Percentiles rank a stretch among this genome's conserved stretches.
Evolutionary conservation across 2,888 invertebrate species (phyloP).

Genomic region (Erebia ligea): DNA sequence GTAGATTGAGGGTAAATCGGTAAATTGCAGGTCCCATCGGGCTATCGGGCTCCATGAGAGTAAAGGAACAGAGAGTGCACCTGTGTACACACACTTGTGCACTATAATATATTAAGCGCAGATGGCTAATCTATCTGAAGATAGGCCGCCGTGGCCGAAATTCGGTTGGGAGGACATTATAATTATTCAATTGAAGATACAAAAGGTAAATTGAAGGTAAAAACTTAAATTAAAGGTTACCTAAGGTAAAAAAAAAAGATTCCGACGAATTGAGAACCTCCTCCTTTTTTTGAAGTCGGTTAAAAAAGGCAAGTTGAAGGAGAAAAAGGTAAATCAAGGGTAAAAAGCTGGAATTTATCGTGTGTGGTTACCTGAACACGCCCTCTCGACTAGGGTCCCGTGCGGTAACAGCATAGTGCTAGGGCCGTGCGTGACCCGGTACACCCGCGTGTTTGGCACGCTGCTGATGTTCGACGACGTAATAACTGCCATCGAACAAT

Average conservation of each 20-base stretch:
- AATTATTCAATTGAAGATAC: background rate
- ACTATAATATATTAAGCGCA: too few species aligned
- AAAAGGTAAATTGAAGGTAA: background rate
- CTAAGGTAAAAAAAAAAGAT: too few species aligned
- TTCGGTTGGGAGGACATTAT: too few species aligned
- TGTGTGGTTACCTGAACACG: slow-evolving; percentile 52
- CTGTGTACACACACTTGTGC: too few species aligned
- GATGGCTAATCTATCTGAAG: too few species aligned
- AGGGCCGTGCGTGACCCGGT: slow-evolving; percentile 88
- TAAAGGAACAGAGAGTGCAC: too few species aligned
- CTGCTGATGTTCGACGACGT: slow-evolving; percentile 93
- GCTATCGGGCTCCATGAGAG: too few species aligned
- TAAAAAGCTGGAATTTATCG: background rate
- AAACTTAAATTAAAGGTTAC: background rate
- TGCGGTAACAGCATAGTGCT: slow-evolving; percentile 72
- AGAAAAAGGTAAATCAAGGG: background rate
- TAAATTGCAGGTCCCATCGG: too few species aligned
- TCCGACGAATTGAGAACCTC: too few species aligned
- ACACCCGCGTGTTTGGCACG: slow-evolving; percentile 91
- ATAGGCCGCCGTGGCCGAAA: too few species aligned
- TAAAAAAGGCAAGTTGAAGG: background rate
- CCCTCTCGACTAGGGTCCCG: slow-evolving; percentile 78
- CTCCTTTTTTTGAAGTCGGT: too few species aligned
- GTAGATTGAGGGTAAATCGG: too few species aligned
- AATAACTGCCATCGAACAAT: slow-evolving; percentile 86